Conservation (phyloP, 2,797 vertebrate species). For the Botia kubotai region DNA sequence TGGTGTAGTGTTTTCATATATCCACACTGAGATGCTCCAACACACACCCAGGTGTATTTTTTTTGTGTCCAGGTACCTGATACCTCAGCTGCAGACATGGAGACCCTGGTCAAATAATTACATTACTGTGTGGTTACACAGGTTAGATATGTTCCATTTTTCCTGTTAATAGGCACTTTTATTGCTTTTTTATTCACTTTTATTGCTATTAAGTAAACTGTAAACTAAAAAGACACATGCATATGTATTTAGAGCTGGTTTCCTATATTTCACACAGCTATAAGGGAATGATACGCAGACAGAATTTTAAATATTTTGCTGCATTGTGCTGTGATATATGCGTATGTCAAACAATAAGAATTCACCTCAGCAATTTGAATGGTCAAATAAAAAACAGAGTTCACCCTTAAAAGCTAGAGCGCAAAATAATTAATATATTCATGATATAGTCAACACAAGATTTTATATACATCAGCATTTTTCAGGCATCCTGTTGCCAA, state of each 20-base stretch:
- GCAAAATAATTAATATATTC: neutral
- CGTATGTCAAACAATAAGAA: neutral
- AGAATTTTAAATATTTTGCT: slow-evolving; percentile 38
- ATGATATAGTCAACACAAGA: neutral
- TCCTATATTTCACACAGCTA: slow-evolving; percentile 15
- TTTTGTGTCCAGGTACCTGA: too few species aligned
- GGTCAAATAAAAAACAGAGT: neutral
- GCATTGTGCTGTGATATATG: slow-evolving; percentile 17
- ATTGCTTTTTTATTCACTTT: too few species aligned
- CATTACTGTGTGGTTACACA: too few species aligned
- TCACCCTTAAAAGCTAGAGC: neutral
- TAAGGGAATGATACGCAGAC: slow-evolving; percentile 11
- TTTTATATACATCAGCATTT: neutral
- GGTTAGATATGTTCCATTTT: too few species aligned
- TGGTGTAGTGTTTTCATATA: too few species aligned
- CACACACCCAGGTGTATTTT: too few species aligned
- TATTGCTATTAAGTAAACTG: too few species aligned
- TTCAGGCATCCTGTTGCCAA: slow-evolving; percentile 4
- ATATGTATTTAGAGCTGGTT: neutral
- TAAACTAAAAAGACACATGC: too few species aligned
- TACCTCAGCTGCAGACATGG: too few species aligned
- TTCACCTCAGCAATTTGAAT: neutral
- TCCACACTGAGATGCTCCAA: too few species aligned
- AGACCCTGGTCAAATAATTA: too few species aligned
- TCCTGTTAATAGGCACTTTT: too few species aligned